Base-by-base conservation (phyloP, 1,140 invertebrate species). In the Drosophila lacertosa region DNA sequence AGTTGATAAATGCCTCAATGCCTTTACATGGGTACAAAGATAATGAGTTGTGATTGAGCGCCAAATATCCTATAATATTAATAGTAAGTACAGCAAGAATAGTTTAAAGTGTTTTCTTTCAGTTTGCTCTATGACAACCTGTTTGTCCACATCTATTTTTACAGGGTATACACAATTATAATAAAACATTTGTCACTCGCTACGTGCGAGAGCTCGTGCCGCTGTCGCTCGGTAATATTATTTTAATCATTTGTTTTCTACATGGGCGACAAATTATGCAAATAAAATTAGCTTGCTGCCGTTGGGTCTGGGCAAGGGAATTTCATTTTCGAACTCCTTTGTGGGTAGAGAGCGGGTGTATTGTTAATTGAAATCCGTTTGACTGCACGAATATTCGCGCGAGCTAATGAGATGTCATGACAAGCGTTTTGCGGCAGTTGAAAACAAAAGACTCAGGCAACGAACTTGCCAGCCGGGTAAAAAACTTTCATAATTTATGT, bases 381-480 rank as follows among this genome's bases (percentile, higher is more conserved):
- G 29, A 5, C 40, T 16, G 42, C 66, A 74, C 74, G 77, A 86
- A 48, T 26, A 50, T 13, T 13, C 15, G 44, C 44, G 9, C 20
- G 39, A 37, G 4, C 35, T 45, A 54, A 55, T 35, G 42, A 16
- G 35, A 26, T 44, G 24, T 11, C 10, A 64, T 70, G 59, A 64
- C 51, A 40, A 55, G 18, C 60, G 22, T 24, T 50, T 66, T 58
- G 42, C 16, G 22, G 6, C 4, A 33, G n/a, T 4, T 6, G 51
- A 48, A 75, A 76, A 76, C 72, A 69, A 86, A 86, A 74, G 81
- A 84, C 81, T 73, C 37, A 69, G 57, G 67, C 77, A 51, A 59
- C 80, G 73, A 86, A 84, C 80, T 81, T 73, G 74, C 62, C 70
- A 39, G 44, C 37, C 39, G 54, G 32, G 55, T 54, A 40, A 62